Base-by-base conservation (phyloP, 2,888 invertebrate genomes). In the Beris chalybata region DNA sequence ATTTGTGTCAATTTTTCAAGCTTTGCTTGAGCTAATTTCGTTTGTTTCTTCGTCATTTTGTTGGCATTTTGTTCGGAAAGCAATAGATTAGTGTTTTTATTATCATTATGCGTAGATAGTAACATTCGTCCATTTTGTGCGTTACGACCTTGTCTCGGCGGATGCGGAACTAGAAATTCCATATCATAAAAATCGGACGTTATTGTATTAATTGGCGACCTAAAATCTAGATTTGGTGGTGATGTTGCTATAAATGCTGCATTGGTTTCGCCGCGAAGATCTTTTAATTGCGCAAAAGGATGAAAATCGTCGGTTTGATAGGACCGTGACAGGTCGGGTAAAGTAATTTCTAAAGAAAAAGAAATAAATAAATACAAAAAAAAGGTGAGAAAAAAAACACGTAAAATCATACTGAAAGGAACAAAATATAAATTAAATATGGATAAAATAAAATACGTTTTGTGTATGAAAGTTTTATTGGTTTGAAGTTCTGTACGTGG, bases 1-100 rank as follows among this genome's bases (percentile, higher is more conserved):
- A 90, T 87, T 84, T 89, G 88, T 74, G 88, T 87, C 74, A 90
- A 81, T 82, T 88, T 89, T 78, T 91, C 90, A 78, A 89, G 83
- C 73, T 88, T 87, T 77, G 89, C 87, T 71, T 88, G 87, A 74
- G 87, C 85, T 74, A 88, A 82, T 79, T 87, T 88, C 70, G 87
- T 84, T 75, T 87, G 87, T 76, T 89, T 89, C 83, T 89, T 89
- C 68, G 82, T 82, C 77, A 83, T 82, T 80, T 85, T 85, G 70
- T 73, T 64, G 9, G 47, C 52, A n/a, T 48, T 48, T 44, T 48
- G 56, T 44, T 47, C n/a, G 15, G 30, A 47, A 30, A 29, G 48
- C n/a, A 30, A 44, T 52, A 44, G 31, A 58, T 55, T 54, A 57
- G 30, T 66, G 50, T 32, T 58, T 48, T 44, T 65, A 53, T 54